These are phyloP conservation scores for Papilio dardanus DNA, from an alignment of 1,140 invertebrate genomes.

Conservation along the genomic window DNA sequence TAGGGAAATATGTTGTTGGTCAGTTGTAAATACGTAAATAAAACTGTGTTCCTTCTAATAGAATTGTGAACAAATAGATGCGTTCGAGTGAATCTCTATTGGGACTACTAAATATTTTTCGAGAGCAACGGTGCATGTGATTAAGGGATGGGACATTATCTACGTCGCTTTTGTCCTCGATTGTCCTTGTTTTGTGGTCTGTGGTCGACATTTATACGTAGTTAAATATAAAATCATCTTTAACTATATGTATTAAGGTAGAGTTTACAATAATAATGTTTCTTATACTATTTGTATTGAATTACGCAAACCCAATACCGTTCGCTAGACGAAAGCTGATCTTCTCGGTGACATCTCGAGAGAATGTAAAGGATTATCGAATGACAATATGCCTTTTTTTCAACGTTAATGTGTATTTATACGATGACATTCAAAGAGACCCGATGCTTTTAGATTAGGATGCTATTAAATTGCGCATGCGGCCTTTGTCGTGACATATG, in stretches of 20 bases:
- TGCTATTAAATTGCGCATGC: slow-evolving; percentile 81
- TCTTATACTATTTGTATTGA: slow-evolving; percentile 65
- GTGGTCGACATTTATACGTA: slow-evolving; percentile 56
- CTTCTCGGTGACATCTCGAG: slow-evolving; percentile 77
- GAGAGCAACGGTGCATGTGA: slow-evolving; percentile 79
- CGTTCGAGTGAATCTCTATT: slow-evolving; percentile 66
- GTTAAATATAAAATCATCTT: slow-evolving; percentile 49
- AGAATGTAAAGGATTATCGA: slow-evolving; percentile 80
- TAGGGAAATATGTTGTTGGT: slow-evolving; percentile 52
- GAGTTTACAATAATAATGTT: slow-evolving; percentile 42
- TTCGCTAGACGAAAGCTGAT: slow-evolving; percentile 78
- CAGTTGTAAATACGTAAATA: slow-evolving; percentile 62
- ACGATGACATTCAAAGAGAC: slow-evolving; percentile 66
- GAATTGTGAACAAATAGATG: slow-evolving; percentile 66
- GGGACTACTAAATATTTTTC: slow-evolving; percentile 75
- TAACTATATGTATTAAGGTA: slow-evolving; percentile 53
- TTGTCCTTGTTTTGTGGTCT: slow-evolving; percentile 78
- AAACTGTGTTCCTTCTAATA: slow-evolving; percentile 58
- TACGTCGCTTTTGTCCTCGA: slow-evolving; percentile 71
- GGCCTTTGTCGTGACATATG: slow-evolving; percentile 77
- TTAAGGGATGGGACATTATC: slow-evolving; percentile 81
- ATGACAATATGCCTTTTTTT: slow-evolving; percentile 78
- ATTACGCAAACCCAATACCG: slow-evolving; percentile 79
- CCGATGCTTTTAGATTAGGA: slow-evolving; percentile 71
- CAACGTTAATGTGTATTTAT: slow-evolving; percentile 58